Evolutionary conservation across 2,113 vertebrate species (phyloP).

Genomic region (Cavia porcellus): DNA sequence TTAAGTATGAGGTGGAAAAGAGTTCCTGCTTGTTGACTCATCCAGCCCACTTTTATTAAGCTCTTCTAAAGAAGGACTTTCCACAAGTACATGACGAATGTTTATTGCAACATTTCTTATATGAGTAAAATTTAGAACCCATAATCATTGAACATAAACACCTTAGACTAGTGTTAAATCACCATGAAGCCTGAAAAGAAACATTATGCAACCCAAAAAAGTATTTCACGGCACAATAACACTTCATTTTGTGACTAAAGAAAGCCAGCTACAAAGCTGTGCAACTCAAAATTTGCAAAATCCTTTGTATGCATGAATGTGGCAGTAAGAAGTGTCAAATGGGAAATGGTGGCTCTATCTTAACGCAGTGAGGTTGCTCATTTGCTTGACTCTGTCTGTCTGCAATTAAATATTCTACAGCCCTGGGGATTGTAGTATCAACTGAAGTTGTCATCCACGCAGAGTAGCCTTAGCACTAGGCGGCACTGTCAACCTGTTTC

Average conservation of each 20-base stretch:
- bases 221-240: not conserved
- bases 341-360: fast-evolving
- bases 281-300: not conserved
- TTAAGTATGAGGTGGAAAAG: not conserved
- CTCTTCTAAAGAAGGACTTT: not conserved
- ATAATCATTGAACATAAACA: not conserved
- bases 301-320: too few relatives aligned
- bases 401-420: not conserved
- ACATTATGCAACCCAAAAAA: not conserved
- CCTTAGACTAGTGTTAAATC: fast-evolving
- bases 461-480: not conserved
- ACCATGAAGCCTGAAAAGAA: not conserved
- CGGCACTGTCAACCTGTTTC: fast-evolving
- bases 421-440: not conserved
- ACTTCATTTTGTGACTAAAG: fast-evolving
- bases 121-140: not conserved
- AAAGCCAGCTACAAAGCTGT: not conserved
- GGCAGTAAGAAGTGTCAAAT: fast-evolving
- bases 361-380: not conserved
- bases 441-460: not conserved
- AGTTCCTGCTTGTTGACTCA: not conserved
- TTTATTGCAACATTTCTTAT: not conserved
- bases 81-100: not conserved
- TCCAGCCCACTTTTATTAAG: too few relatives aligned
- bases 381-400: not conserved